A percentile compares a stretch with the other conserved stretches of the same genome.
Conservation (phyloP, 2,797 vertebrate genomes). For the Spatula versicolor region DNA sequence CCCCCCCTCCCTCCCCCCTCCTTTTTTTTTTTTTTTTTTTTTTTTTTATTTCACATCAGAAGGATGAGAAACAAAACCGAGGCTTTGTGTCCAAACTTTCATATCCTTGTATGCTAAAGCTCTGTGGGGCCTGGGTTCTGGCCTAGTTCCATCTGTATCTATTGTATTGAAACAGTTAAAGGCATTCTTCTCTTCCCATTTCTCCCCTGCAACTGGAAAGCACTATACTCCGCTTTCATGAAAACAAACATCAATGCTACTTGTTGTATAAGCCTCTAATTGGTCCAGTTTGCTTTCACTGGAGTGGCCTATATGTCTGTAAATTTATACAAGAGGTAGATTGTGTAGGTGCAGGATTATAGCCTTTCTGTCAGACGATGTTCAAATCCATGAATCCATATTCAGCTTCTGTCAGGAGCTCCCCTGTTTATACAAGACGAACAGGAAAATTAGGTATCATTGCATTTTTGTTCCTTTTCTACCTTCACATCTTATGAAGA, state of each 20-base stretch:
- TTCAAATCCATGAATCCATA: not conserved
- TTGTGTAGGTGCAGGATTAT: not conserved
- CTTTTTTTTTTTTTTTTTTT: no score
- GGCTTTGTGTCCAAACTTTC: not conserved
- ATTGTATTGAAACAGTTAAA: slow-evolving; percentile 3
- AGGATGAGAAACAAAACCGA: not conserved
- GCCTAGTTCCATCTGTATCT: not conserved
- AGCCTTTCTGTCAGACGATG: not conserved
- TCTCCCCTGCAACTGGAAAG: slow-evolving; percentile 20
- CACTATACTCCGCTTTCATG: not conserved
- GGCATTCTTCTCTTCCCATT: not conserved
- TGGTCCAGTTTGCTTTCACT: not conserved
- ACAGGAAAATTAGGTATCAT: not conserved
- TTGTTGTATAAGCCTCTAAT: not conserved
- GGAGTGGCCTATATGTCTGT: not conserved
- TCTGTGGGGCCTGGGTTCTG: not conserved
- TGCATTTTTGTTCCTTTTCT: not conserved
- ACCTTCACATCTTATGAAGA: not conserved
- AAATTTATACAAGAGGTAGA: not conserved
- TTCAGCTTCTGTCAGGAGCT: not conserved
- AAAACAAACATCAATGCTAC: slow-evolving; percentile 19
- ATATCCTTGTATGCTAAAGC: not conserved
- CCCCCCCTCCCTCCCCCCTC: no score
- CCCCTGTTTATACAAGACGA: not conserved
- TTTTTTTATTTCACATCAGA: not conserved